Percentiles rank a stretch among this genome's conserved stretches.
Evolutionary conservation across 2,113 vertebrate genomes (phyloP).

Genomic region (Rafetus swinhoei): DNA sequence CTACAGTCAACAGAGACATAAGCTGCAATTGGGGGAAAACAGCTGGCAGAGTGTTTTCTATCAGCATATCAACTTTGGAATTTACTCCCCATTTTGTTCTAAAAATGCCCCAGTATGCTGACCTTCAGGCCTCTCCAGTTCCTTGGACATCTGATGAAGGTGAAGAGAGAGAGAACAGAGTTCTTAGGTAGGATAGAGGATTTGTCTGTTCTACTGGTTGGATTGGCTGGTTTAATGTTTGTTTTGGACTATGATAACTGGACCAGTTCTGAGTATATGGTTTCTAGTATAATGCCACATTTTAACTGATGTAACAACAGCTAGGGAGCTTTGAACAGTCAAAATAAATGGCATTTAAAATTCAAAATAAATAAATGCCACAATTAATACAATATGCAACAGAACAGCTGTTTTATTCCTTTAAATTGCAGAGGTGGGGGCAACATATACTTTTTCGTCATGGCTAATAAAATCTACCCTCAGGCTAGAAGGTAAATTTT

Average conservation of each 20-base stretch:
- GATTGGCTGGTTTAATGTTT: neutral
- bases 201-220: slow-evolving; percentile 1
- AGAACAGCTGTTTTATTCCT: neutral
- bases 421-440: slow-evolving; percentile 15
- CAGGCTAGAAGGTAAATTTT: neutral
- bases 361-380: slow-evolving; percentile 35
- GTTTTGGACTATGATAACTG: neutral
- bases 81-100: neutral
- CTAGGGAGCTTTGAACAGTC: slow-evolving; percentile 10
- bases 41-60: neutral
- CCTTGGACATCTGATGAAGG: neutral
- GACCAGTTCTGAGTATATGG: slow-evolving; percentile 4
- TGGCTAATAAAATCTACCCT: neutral
- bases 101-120: neutral
- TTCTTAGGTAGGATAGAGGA: neutral
- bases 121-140: neutral
- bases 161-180: slow-evolving; percentile 5
- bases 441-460: neutral
- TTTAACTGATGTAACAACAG: slow-evolving; percentile 5
- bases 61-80: neutral
- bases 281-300: neutral
- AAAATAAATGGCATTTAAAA: slow-evolving; percentile 31
- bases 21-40: neutral
- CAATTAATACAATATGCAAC: slow-evolving; percentile 7
- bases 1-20: neutral